A percentile compares a stretch with the other conserved stretches of the same genome.
Evolutionary conservation across 2,888 invertebrate genomes (phyloP).

Genomic region (Eubasilissa splendida): DNA sequence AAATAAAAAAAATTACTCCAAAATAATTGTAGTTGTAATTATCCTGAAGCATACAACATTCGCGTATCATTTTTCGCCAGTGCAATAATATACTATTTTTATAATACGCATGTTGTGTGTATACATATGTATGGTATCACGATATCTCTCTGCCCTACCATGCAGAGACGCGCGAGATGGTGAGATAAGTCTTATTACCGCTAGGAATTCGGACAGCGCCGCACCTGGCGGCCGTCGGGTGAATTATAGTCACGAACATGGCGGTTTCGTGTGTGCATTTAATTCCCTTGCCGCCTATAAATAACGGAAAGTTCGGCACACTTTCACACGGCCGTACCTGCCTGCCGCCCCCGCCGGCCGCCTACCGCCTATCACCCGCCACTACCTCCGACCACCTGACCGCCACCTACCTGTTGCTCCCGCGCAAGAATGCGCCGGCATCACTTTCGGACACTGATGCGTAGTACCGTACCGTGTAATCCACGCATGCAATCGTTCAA

Average conservation of each 20-base stretch:
- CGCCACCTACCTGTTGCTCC: neutral
- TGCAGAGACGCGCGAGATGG: neutral
- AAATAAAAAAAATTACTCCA: too few species aligned
- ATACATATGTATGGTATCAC: too few species aligned
- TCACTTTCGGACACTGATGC: neutral
- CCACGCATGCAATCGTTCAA: too few species aligned
- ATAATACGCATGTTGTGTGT: too few species aligned
- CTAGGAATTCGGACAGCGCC: constrained; percentile 26
- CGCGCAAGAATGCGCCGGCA: constrained; percentile 9
- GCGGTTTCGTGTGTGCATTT: constrained; percentile 17
- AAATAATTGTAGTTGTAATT: too few species aligned
- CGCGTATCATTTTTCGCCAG: neutral
- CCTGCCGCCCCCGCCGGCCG: neutral
- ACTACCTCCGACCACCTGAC: neutral
- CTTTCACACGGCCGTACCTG: constrained; percentile 26
- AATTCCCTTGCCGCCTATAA: neutral
- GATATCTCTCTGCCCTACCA: neutral
- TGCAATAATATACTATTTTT: too few species aligned
- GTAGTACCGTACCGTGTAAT: too few species aligned
- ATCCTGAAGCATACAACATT: too few species aligned
- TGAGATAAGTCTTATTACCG: constrained; percentile 3
- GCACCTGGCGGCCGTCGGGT: constrained; percentile 25
- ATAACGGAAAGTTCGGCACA: constrained; percentile 29
- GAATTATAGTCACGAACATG: constrained; percentile 13
- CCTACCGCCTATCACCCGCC: neutral